These are phyloP conservation scores for Cylas formicarius DNA, from an alignment of 1,140 invertebrate genomes.

Conservation along the genomic window DNA sequence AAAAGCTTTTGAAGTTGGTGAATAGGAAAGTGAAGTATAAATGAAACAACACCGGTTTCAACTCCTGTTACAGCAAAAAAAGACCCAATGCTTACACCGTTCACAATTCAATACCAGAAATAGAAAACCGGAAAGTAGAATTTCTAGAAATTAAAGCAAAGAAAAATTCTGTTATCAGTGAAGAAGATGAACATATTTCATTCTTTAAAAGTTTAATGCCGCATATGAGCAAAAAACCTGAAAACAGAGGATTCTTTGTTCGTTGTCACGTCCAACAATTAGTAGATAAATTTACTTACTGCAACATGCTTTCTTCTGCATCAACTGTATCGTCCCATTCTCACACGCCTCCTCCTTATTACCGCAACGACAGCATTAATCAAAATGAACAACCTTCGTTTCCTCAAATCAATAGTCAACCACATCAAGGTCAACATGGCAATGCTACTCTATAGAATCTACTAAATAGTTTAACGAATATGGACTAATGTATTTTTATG, in stretches of 20 bases:
- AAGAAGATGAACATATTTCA: constrained; percentile 4
- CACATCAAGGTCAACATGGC: too few relatives aligned
- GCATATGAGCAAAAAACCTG: not conserved
- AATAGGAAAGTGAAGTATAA: constrained; percentile 4
- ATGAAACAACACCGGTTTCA: constrained; percentile 2
- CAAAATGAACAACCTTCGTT: not conserved
- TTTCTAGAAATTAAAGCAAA: too few relatives aligned
- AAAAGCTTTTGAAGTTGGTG: not conserved
- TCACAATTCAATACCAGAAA: too few relatives aligned
- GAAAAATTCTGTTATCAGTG: too few relatives aligned
- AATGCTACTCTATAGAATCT: too few relatives aligned
- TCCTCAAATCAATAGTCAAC: too few relatives aligned
- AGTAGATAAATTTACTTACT: constrained; percentile 2
- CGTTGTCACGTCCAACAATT: constrained; percentile 5
- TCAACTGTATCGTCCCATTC: not conserved
- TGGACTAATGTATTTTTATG: too few relatives aligned
- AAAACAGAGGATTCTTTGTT: constrained; percentile 2
- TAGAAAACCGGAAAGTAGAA: too few relatives aligned
- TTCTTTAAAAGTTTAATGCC: constrained; percentile 3
- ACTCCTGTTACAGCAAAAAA: too few relatives aligned
- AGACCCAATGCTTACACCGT: too few relatives aligned
- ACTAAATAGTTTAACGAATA: too few relatives aligned
- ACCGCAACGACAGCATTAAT: constrained; percentile 4
- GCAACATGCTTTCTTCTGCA: not conserved
- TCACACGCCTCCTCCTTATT: constrained; percentile 1